Conservation (phyloP, 1,140 invertebrate species). For the Ptiloglossa arizonensis region DNA sequence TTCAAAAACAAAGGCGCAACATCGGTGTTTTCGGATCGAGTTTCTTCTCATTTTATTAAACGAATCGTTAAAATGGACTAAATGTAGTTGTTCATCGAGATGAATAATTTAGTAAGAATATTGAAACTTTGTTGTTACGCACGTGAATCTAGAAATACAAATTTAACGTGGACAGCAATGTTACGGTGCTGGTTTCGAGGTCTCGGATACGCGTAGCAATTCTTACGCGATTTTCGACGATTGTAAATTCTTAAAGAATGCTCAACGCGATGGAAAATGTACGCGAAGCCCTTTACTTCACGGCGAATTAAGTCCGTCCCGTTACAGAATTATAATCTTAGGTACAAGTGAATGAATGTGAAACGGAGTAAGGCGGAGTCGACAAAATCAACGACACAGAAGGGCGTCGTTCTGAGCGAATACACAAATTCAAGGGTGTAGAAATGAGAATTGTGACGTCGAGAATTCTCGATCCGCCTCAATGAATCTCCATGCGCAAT, state of each 20-base stretch:
- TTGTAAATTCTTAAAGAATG: not conserved
- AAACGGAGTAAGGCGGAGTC: not conserved
- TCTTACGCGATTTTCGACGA: not conserved
- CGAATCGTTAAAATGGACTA: too few relatives aligned
- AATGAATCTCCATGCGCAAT: not conserved
- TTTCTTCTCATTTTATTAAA: too few relatives aligned
- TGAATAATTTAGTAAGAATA: too few relatives aligned
- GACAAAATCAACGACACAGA: not conserved
- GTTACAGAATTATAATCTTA: not conserved
- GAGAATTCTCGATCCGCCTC: not conserved
- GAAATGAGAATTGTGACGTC: not conserved
- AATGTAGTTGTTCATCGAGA: too few relatives aligned
- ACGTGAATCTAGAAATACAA: too few relatives aligned
- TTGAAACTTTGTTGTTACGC: too few relatives aligned
- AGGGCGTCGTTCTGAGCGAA: slow-evolving; percentile 4
- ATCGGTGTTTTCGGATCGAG: too few relatives aligned
- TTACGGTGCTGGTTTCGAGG: too few relatives aligned
- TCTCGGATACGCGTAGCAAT: too few relatives aligned
- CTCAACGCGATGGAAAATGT: not conserved
- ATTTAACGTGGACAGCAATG: too few relatives aligned
- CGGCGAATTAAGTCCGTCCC: not conserved
- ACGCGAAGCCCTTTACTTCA: not conserved
- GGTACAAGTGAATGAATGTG: not conserved
- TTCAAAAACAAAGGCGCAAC: too few relatives aligned
- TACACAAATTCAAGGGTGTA: slow-evolving; percentile 23